These are phyloP conservation scores for Pagetopsis macropterus DNA, from an alignment of 2,797 vertebrate genomes.

Conservation along the genomic window DNA sequence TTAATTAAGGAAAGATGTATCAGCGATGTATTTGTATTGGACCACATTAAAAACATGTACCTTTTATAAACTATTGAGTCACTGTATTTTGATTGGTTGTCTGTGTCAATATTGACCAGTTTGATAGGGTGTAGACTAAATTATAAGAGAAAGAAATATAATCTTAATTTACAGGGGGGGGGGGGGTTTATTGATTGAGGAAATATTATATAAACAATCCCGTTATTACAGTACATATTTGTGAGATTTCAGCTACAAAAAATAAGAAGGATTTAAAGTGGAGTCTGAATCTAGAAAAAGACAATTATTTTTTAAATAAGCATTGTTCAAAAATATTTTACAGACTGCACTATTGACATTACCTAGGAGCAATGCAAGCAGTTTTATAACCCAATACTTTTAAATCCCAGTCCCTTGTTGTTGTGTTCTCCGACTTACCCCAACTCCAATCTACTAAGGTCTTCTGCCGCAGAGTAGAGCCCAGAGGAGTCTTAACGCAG, in stretches of 20 bases:
- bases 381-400: constrained; percentile 29
- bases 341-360: constrained; percentile 1
- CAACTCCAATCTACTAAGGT: constrained; percentile 25
- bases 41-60: not conserved
- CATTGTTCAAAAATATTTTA: not conserved
- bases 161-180: not conserved
- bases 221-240: not conserved
- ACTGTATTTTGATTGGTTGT: constrained; percentile 7
- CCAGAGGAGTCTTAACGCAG: constrained; percentile 16
- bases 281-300: constrained; percentile 1
- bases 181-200: too few species aligned
- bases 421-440: constrained; percentile 29
- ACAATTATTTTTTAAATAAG: constrained; percentile 7
- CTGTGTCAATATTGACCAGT: constrained; percentile 3
- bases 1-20: not conserved
- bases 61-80: not conserved
- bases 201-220: not conserved
- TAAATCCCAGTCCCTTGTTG: constrained; percentile 18
- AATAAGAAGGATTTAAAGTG: not conserved
- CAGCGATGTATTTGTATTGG: not conserved
- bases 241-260: not conserved
- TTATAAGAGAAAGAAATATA: not conserved
- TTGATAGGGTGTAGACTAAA: constrained; percentile 5
- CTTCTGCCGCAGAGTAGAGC: constrained; percentile 6
- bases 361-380: not conserved